Base-by-base conservation (phyloP, 2,888 invertebrate genomes). In the Xanthia icteritia region DNA sequence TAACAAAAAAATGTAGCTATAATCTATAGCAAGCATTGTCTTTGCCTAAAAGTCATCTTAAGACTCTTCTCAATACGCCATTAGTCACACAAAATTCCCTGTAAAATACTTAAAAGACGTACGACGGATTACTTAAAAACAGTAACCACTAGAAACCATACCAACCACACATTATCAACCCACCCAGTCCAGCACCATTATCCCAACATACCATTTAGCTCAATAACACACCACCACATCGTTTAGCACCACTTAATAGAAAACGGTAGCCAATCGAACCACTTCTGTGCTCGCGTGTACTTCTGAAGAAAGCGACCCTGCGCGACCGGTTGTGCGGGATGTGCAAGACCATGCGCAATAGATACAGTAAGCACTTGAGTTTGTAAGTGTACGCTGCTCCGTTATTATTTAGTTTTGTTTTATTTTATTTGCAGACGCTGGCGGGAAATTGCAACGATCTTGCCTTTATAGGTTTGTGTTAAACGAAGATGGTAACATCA, bases 301-400 rank as follows among this genome's bases (percentile, higher is more conserved):
- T 39, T 60, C 61, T 39, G 74, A 89, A 81, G 90, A 90, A 90
- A 90, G 90, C 86, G 85, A 85, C 86, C 88, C 84, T 89, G 88
- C 74, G 63, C 60, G 69, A 87, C 90, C 86, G 86, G 89, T 83
- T 69, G 73, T 54, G 60, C 84, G 76, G 82, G 84, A 84, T 82
- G 77, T 74, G 82, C 71, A 68, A 63, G 39, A 74, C 60, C 79
- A 70, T 75, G 74, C 69, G 67, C 69, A 76, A 58, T 68, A 77
- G 45, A 72, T 73, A 75, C 72, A 61, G 73, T 86, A 79, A 86
- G 61, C 69, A 78, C 76, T 80, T 85, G 56, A 73, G 72, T 61
- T 61, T 39, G n/a, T 73, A 42, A 76, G 54, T 73, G 76, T 83
- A 83, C 77, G 20, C 61, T 15, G n/a, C n/a, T 54, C 76, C 65